A percentile compares a stretch with the other conserved stretches of the same genome.
Conservation (phyloP, 2,113 vertebrate species). For the Bambusicola thoracicus region DNA sequence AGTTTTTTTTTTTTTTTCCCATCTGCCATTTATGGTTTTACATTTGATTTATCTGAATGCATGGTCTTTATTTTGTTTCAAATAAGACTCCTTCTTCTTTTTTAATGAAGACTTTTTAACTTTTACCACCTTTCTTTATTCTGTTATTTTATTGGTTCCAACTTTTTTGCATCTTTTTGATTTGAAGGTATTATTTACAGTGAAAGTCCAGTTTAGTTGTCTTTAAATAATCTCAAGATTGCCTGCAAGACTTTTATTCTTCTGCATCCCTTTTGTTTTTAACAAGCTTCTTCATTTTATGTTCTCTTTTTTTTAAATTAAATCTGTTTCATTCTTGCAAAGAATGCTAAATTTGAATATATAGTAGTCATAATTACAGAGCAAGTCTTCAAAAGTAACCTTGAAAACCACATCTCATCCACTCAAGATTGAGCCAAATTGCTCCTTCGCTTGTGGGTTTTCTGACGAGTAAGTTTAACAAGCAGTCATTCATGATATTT, state of each 20-base stretch:
- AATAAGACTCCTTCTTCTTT: background rate
- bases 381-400: constrained; percentile 9
- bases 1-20: background rate
- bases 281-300: background rate
- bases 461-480: constrained; percentile 27
- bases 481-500: constrained; percentile 49
- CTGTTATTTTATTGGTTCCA: background rate
- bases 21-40: background rate
- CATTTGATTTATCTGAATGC: background rate
- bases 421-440: background rate
- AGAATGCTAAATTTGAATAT: constrained; percentile 39
- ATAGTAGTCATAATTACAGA: constrained; percentile 51
- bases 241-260: background rate
- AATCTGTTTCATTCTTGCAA: constrained; percentile 44
- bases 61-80: background rate
- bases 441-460: constrained; percentile 46
- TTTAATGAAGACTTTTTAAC: background rate
- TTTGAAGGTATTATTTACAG: background rate
- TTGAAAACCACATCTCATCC: constrained; percentile 14
- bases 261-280: constrained; percentile 46
- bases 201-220: background rate
- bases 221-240: background rate
- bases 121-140: background rate
- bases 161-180: background rate
- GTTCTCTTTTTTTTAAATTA: background rate